A percentile compares a stretch with the other conserved stretches of the same genome.
These are phyloP conservation scores for Recurvirostra avosetta DNA, from an alignment of 2,113 vertebrate genomes.

Conservation along the genomic window DNA sequence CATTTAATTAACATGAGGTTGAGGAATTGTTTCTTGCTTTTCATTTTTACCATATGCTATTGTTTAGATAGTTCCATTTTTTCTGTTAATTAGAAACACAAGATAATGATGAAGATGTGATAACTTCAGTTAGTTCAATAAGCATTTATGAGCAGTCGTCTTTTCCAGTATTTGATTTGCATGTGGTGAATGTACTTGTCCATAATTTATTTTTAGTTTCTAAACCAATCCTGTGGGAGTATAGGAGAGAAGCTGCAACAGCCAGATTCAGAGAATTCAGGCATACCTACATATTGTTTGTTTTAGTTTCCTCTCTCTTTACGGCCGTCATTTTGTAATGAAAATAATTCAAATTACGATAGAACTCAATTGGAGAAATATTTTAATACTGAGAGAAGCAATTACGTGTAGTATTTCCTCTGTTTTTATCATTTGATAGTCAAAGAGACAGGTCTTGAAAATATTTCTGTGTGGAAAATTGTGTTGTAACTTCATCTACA, in stretches of 20 bases:
- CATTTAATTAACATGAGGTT: slow-evolving; percentile 37
- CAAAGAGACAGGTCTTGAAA: neutral
- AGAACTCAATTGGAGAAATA: neutral
- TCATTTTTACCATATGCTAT: neutral
- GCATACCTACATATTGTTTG: neutral
- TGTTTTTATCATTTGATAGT: neutral
- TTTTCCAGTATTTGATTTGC: slow-evolving; percentile 43
- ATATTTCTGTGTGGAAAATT: neutral
- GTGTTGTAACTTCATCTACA: neutral
- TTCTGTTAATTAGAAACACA: slow-evolving; percentile 46
- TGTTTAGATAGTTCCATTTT: slow-evolving; percentile 36
- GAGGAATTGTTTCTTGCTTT: neutral
- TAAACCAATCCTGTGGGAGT: neutral
- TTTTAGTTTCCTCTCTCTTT: neutral
- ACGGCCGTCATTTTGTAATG: neutral
- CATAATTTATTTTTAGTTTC: slow-evolving; percentile 15
- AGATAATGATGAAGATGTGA: slow-evolving; percentile 18
- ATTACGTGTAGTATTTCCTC: neutral
- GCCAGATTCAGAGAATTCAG: neutral
- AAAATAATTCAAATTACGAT: neutral
- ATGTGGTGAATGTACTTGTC: slow-evolving; percentile 16
- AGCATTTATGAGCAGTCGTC: slow-evolving; percentile 16
- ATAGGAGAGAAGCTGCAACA: neutral
- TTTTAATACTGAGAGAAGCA: neutral
- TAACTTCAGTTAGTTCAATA: slow-evolving; percentile 37